Base-by-base conservation (phyloP, 2,888 invertebrate genomes). In the Augiades crinisus region DNA sequence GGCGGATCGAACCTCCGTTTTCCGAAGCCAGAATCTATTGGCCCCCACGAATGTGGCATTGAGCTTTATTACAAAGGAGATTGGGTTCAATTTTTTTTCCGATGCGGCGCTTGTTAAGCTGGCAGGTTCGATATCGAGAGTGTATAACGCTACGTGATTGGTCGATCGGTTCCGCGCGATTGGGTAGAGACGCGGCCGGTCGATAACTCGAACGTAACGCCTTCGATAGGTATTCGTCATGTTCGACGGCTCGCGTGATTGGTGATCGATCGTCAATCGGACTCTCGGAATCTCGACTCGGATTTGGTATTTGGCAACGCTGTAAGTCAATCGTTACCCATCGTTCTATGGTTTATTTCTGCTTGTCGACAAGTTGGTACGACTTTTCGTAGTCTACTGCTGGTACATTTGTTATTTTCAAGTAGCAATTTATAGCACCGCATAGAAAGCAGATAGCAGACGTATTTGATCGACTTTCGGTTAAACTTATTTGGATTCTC, bases 161-260 rank as follows among this genome's bases (percentile, higher is more conserved):
- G 89, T 65, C 84, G 91, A 92, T 92, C 91, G 92, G 92, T 89
- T 90, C 82, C 77, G 81, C 84, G 82, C 86, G 76, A 90, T 90
- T 88, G 90, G 89, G 69, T 66, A 71, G 69, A 67, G 59, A 91
- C 91, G 91, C 91, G 91, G n/a, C 84, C 22, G 12, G 41, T 13
- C 33, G 43, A 50, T 50, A 43, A n/a, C 36, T 91, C 90, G n/a
- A n/a, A n/a, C 90, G 83, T 82, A 81, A 81, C 75, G 72, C 78
- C 74, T 60, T 75, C 71, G 65, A 78, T 85, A 86, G 82, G 81
- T 81, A 83, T 78, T 69, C 64, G 51, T 54, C 43, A 53, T 62
- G 65, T 73, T 77, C 72, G 73, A 71, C 68, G 63, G 59, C 57
- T 63, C 64, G 66, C 64, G 66, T 64, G 62, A 40, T 47, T 47